Conservation (phyloP, 1,140 invertebrate genomes). For the Helicoverpa zea region DNA sequence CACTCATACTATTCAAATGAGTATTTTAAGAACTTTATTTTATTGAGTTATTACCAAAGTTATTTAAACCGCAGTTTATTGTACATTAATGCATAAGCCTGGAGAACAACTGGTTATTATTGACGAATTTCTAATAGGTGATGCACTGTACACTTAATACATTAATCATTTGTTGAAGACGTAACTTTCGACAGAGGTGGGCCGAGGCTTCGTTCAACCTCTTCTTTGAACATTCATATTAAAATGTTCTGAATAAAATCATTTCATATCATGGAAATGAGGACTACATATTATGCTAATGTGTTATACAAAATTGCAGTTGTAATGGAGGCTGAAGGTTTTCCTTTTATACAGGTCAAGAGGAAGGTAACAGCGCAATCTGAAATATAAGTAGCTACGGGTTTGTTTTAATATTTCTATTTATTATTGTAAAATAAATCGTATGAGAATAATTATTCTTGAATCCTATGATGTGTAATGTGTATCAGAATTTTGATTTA, state of each 20-base stretch:
- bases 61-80: too few species aligned
- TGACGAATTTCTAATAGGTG: background rate
- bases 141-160: background rate
- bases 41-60: too few species aligned
- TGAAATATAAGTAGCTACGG: too few species aligned
- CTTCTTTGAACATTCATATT: conserved; percentile 1
- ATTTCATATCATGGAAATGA: conserved; percentile 18
- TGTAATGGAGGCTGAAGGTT: background rate
- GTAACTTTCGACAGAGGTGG: background rate
- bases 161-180: background rate
- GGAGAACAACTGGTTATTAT: too few species aligned
- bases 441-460: background rate
- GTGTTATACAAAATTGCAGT: conserved; percentile 15
- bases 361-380: too few species aligned
- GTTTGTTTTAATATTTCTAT: too few species aligned
- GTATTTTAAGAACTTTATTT: too few species aligned
- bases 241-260: conserved; percentile 23
- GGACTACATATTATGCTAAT: conserved; percentile 11
- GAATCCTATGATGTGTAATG: too few species aligned
- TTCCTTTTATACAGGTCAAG: background rate
- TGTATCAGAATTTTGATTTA: background rate
- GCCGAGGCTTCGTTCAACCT: background rate
- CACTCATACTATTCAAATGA: too few species aligned
- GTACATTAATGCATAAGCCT: too few species aligned
- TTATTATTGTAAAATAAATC: background rate